Evolutionary conservation across 2,888 invertebrate genomes (phyloP).

Genomic region (Halictus quadricinctus): DNA sequence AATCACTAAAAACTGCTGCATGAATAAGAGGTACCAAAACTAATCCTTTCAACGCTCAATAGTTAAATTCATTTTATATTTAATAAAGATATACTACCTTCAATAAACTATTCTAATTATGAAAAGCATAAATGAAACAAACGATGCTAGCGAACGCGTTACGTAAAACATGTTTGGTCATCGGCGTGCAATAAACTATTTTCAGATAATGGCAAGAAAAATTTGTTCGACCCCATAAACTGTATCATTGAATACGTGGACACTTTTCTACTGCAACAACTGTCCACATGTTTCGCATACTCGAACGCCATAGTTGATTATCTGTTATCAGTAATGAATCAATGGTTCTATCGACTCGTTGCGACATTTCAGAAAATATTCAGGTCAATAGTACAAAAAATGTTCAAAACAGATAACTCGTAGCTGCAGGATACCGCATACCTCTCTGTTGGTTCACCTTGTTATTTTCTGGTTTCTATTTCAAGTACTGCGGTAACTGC

Average conservation of each 20-base stretch:
- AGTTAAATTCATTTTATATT: too few species aligned
- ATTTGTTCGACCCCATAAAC: background rate
- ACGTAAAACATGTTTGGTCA: background rate
- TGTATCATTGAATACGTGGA: background rate
- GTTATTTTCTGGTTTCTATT: constrained; percentile 25
- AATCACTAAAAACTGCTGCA: too few species aligned
- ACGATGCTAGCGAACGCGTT: background rate
- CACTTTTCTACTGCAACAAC: constrained; percentile 14
- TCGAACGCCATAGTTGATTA: constrained; percentile 20
- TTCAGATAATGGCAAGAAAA: background rate
- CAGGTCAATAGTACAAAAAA: constrained; percentile 57
- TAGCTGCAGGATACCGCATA: constrained; percentile 5
- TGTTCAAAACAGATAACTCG: constrained; percentile 45
- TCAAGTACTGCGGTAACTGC: background rate
- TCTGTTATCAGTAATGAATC: constrained; percentile 48
- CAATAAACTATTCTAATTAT: background rate
- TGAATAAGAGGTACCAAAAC: too few species aligned
- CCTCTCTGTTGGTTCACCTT: constrained; percentile 40
- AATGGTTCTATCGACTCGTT: constrained; percentile 1
- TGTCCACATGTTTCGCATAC: constrained; percentile 28
- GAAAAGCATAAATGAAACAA: too few species aligned
- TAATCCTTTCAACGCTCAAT: too few species aligned
- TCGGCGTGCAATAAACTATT: background rate
- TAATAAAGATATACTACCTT: too few species aligned
- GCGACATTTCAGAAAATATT: constrained; percentile 51